Evolutionary conservation across 2,797 vertebrate genomes (phyloP).

Genomic region (Sebastes melanostomus): DNA sequence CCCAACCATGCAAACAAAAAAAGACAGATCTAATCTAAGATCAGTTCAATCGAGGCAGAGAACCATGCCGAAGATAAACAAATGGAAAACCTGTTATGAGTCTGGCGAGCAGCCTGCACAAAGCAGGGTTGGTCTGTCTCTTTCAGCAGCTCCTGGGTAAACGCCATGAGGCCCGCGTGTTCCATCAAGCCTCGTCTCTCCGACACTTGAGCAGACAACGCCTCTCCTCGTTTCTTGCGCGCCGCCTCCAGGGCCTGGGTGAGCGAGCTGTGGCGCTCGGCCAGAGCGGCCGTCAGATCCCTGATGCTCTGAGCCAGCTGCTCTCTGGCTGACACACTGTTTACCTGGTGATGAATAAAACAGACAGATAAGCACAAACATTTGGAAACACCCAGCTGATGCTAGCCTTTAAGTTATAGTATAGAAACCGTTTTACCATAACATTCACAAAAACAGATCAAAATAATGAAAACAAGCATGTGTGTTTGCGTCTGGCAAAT

Average conservation of each 20-base stretch:
- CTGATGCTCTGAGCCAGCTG: conserved; percentile 91
- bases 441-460: not conserved
- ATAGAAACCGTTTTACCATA: not conserved
- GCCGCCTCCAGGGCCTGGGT: conserved; percentile 88
- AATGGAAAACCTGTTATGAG: conserved; percentile 87
- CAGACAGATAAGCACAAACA: not conserved
- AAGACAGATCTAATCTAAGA: not conserved
- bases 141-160: conserved; percentile 93
- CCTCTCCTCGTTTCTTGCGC: conserved; percentile 86
- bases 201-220: conserved; percentile 85
- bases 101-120: conserved; percentile 91
- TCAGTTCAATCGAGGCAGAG: not conserved
- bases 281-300: conserved; percentile 87
- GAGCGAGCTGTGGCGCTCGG: conserved; percentile 87
- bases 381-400: not conserved
- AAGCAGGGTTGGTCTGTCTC: conserved; percentile 95
- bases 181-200: conserved; percentile 92
- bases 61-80: not conserved
- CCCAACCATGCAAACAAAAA: too few relatives aligned
- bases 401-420: not conserved
- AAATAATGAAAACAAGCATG: not conserved
- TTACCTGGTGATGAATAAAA: conserved; percentile 79
- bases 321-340: conserved; percentile 90
- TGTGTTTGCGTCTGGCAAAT: not conserved
- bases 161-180: conserved; percentile 92